Conservation (phyloP, 2,113 vertebrate species). For the Elaphurus davidianus region DNA sequence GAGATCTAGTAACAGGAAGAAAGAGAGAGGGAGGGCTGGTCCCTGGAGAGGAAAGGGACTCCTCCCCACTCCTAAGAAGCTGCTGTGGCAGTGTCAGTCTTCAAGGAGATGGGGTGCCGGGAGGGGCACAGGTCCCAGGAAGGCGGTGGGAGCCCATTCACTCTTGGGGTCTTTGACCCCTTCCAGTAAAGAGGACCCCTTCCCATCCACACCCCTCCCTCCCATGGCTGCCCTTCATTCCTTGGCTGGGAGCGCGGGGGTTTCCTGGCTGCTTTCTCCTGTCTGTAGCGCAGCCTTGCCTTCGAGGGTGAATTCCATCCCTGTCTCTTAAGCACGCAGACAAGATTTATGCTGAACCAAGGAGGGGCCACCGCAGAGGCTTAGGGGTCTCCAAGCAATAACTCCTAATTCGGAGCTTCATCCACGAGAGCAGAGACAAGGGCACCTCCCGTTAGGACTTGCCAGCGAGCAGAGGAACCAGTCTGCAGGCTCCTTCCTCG, state of each 20-base stretch:
- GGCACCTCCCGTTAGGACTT: constrained; percentile 61
- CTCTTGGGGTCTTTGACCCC: background rate
- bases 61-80: background rate
- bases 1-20: background rate
- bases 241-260: background rate
- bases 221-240: background rate
- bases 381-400: constrained; percentile 70
- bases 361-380: constrained; percentile 68
- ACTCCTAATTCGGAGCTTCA: constrained; percentile 78
- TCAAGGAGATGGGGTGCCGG: background rate
- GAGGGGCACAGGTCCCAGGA: background rate
- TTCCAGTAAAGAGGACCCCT: background rate
- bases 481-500: constrained; percentile 43
- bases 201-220: too few relatives aligned
- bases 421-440: constrained; percentile 70
- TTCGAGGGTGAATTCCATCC: constrained; percentile 47
- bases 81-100: background rate
- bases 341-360: constrained; percentile 71
- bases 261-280: background rate
- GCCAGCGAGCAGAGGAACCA: constrained; percentile 20
- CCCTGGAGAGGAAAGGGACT: background rate
- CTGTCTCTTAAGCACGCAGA: constrained; percentile 57
- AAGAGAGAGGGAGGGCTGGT: background rate
- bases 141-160: rapidly evolving
- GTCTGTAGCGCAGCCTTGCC: background rate